These are phyloP conservation scores for Apamea epomidion DNA, from an alignment of 2,888 invertebrate species.

Conservation along the genomic window DNA sequence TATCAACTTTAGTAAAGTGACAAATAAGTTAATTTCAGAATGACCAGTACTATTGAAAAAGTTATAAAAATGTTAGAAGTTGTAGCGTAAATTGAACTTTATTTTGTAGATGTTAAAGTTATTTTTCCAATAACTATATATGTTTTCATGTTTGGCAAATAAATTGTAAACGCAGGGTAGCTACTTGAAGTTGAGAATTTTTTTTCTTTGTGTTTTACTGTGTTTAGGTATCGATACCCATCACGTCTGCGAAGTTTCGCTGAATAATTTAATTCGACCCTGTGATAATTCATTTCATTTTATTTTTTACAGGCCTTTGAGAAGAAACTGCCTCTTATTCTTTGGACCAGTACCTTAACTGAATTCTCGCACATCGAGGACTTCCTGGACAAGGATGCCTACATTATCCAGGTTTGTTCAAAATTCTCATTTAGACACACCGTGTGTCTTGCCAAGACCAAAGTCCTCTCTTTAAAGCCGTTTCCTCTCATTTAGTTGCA, in stretches of 20 bases:
- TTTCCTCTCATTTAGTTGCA: no score
- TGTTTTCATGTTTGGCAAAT: no score
- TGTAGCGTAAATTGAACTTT: no score
- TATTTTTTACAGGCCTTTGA: constrained; percentile 82
- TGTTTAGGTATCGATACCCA: neutral
- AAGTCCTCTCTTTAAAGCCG: no score
- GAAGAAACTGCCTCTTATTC: constrained; percentile 91
- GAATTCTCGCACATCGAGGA: constrained; percentile 91
- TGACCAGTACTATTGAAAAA: no score
- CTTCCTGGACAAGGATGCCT: constrained; percentile 93
- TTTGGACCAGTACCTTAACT: constrained; percentile 96
- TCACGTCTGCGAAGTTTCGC: neutral
- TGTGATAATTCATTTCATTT: neutral
- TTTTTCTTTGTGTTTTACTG: neutral
- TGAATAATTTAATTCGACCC: neutral
- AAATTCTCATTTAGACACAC: neutral
- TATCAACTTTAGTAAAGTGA: no score
- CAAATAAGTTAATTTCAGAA: no score
- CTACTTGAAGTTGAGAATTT: neutral
- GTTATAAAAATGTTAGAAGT: no score
- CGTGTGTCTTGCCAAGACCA: neutral
- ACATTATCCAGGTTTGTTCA: constrained; percentile 93
- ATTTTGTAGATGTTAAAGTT: no score
- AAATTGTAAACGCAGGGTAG: neutral
- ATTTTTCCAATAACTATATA: no score